Evolutionary conservation across 2,888 invertebrate genomes (phyloP), one percentile per base, ranked within the genome.

Genomic region (Sphecodes monilicornis): DNA sequence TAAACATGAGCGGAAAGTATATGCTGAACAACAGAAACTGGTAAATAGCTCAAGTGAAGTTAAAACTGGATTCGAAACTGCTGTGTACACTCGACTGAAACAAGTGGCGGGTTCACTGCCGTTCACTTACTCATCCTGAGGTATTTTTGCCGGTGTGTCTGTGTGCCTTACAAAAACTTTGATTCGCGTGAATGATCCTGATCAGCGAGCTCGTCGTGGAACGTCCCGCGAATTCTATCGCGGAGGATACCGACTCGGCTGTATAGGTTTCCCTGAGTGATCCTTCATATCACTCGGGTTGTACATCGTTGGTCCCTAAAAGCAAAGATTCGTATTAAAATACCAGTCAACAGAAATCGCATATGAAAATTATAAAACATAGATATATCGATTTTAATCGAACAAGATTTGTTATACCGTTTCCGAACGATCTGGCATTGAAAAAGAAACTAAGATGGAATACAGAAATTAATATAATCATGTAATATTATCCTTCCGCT

Each of bases 281-380:
- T 94, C 92, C 90, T 91, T 94, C 88, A 91, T 84, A 57, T 93
- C 92, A 82, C 89, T 90, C 77, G 93, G 92, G 86, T 94, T 93
- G 91, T 91, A 93, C 93, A 93, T 93, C 92, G 92, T 93, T 93
- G 94, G 93, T 93, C 92, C 94, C 94, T 94, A 90, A 50, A 90
- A 68, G 84, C 78, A 29, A 85, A 75, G 1, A n/a, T 82, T 76
- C 57, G 57, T 13, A 11, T 84, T 46, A 75, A n/a, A 60, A 71
- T 50, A 78, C 57, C 16, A n/a, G 22, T 50, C 60, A 41, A 11
- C 18, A 16, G 57, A 3, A 60, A 46, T n/a, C n/a, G 70, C 43
- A 78, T 3, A 13, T 78, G 46, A 22, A 8, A 60, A 26, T 43
- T 64, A 76, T 50, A 36, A 66, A 18, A 70, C 72, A 81, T 66